Base-by-base conservation (phyloP, 2,113 vertebrate genomes). In the Trichomycterus rosablanca region DNA sequence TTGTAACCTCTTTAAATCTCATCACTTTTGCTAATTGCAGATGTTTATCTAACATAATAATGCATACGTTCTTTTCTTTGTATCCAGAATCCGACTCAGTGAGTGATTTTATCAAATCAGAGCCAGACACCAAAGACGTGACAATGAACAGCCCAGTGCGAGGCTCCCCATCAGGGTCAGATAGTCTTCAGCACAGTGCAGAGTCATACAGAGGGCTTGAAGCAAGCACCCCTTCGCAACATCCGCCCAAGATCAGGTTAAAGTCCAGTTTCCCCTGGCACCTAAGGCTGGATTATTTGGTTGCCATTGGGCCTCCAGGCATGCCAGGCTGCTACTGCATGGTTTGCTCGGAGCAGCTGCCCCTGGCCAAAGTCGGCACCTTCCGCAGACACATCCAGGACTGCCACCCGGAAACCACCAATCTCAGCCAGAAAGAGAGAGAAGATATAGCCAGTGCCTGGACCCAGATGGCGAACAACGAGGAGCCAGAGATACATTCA, bases 321-420 rank as follows among this genome's bases (percentile, higher is more conserved):
- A 72, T 52, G 44, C 86, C 81, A 11, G 88, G 88, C n/a, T 83
- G 86, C 7, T 89, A 85, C 79, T 93, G 92, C 78, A 88, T 92
- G 92, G 91, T 89, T 65, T 95, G 93, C 52, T 91, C 90, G 53
- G 87, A 88, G 70, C 76, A 85, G 5, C 77, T 94, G 74, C 81
- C 84, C 3, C 84, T 88, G 62, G 86, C 86, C 70, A 88, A 89
- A 77, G 89, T 89, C 45, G 89, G 87, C 80, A 84, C 87, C 74
- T 89, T 95, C 80, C 84, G 91, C 52, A 81, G 83, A 39, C 92
- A 93, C 86, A 91, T 92, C 71, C 91, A 89, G 76, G 87, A 87
- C 72, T 83, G 83, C 67, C 93, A 93, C 75, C 90, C 91, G 0
- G 89, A 92, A 79, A 90, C 89, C 28, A 83, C 79, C 0, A 76